Conservation (phyloP, 2,888 invertebrate genomes). For the Baccha elongata region DNA sequence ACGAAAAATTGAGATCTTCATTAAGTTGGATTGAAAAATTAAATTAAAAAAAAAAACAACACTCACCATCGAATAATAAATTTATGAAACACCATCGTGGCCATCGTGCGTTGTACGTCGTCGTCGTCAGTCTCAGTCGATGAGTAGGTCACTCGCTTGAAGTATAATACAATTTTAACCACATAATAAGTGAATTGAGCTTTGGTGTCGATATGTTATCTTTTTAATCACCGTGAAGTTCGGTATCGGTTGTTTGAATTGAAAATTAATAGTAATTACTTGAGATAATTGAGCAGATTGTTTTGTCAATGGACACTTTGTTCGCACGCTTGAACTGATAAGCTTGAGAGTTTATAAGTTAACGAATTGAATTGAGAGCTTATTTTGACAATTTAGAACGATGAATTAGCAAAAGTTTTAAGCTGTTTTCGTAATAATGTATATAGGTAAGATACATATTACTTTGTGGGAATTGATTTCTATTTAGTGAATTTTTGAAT, state of each 20-base stretch:
- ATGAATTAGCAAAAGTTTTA: too few species aligned
- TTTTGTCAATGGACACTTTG: constrained; percentile 8
- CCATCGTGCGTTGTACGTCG: not conserved
- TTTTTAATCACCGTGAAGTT: constrained; percentile 25
- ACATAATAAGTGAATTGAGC: not conserved
- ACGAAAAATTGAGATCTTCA: not conserved
- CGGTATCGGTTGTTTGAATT: constrained; percentile 25
- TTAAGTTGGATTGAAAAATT: not conserved
- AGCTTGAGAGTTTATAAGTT: too few species aligned
- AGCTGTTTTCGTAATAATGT: too few species aligned
- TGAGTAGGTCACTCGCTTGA: constrained; percentile 3
- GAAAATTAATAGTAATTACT: constrained; percentile 14
- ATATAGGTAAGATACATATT: too few species aligned
- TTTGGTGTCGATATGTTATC: constrained; percentile 12
- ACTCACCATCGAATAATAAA: not conserved
- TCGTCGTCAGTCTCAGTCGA: not conserved
- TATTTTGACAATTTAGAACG: too few species aligned
- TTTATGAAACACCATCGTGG: not conserved
- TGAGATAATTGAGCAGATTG: constrained; percentile 16
- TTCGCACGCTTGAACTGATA: not conserved
- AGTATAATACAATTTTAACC: not conserved
- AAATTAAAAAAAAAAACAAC: not conserved
- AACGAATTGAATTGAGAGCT: too few species aligned
- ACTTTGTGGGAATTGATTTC: too few species aligned
- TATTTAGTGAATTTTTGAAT: too few species aligned